Base-by-base conservation (phyloP, 2,888 invertebrate species). In the Aromia moschata region DNA sequence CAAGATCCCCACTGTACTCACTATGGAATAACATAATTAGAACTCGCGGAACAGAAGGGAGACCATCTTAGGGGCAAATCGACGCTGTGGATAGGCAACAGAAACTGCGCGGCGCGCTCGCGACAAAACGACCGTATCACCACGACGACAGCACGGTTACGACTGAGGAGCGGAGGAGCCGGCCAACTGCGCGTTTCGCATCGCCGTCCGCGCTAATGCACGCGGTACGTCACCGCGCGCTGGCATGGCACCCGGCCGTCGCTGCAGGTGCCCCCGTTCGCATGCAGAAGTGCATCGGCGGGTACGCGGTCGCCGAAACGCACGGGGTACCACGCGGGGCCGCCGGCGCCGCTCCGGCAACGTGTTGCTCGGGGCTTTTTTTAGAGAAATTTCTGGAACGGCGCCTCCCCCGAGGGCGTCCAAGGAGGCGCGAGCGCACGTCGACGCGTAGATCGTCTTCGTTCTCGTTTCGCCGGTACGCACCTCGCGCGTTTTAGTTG, bases 141-240 rank as follows among this genome's bases (percentile, higher is more conserved):
- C 57, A 31, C 54, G 37, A 10, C 41, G 20, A 51, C 44, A 37
- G 51, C 43, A 31, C 49, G 31, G 31, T 36, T 51, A 33, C 40
- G 37, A 60, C 60, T 60, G 60, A 40, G 30, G 11, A 16, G n/a
- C n/a, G n/a, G n/a, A n/a, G n/a, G n/a, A n/a, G n/a, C n/a, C n/a
- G 64, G 68, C 65, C 70, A 64, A 68, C 65, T 67, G 64, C 68
- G 69, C 68, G 62, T 57, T 60, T 56, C 45, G 56, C 38, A 68
- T 66, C 65, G 58, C 58, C 66, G 70, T 67, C 62, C 63, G 58
- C 58, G 41, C 17, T 55, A 38, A 20, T 58, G 55, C 52, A 49
- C 38, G 38, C 36, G 49, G 36, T 49, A 25, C 49, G 49, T 37
- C 25, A 25, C 7, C 12, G n/a, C n/a, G n/a, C 17, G 49, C 10